A percentile compares a stretch with the other conserved stretches of the same genome.
Conservation (phyloP, 2,888 invertebrate genomes). For the Pristionchus japonicus region DNA sequence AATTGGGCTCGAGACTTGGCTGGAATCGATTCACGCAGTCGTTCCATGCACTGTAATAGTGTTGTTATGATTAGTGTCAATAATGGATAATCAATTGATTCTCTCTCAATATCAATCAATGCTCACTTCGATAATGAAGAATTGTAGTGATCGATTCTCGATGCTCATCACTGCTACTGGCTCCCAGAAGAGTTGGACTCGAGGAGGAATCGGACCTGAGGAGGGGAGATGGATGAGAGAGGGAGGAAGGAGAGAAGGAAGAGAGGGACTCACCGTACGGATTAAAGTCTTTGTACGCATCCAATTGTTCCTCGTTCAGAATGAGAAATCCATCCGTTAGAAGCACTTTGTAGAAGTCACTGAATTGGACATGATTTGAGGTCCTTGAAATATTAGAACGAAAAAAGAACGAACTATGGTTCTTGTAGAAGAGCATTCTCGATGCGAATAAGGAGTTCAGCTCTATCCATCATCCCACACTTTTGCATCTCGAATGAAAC, state of each 20-base stretch:
- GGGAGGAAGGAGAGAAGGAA: not conserved
- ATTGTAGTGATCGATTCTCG: not conserved
- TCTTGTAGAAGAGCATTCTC: slow-evolving; percentile 33
- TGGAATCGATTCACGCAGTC: not conserved
- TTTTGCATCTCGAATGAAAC: not conserved
- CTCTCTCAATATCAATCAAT: not conserved
- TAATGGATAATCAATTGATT: not conserved
- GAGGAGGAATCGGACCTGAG: not conserved
- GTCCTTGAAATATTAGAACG: not conserved
- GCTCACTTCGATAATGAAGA: not conserved
- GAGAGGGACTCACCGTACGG: not conserved
- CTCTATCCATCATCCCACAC: not conserved
- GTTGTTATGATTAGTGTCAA: not conserved
- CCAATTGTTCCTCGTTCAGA: slow-evolving; percentile 21
- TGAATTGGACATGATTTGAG: not conserved
- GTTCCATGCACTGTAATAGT: not conserved
- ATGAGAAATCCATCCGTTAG: slow-evolving; percentile 33
- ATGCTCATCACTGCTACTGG: not conserved
- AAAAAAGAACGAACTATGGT: slow-evolving; percentile 22
- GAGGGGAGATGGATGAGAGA: not conserved
- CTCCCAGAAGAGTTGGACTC: slow-evolving; percentile 36
- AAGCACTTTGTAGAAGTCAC: not conserved
- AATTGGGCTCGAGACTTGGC: slow-evolving; percentile 20
- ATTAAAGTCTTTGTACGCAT: not conserved
- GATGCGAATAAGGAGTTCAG: not conserved